Base-by-base conservation (phyloP, 2,888 invertebrate species). In the Notodromas monacha region DNA sequence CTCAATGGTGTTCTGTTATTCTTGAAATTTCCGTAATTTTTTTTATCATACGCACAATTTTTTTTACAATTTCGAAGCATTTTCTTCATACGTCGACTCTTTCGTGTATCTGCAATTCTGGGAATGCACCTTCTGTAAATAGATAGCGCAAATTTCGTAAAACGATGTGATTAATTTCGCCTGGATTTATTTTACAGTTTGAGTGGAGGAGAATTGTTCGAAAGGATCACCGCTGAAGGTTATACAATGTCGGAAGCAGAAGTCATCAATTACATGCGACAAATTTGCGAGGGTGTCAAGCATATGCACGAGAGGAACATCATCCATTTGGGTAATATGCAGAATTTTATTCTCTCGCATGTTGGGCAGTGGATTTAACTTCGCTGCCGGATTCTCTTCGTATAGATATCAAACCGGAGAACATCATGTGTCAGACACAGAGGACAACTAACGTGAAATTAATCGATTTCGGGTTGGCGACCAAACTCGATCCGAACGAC, bases 281-380 rank as follows among this genome's bases (percentile, higher is more conserved):
- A 99, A 55, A 74, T 96, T 34, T 92, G 89, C 50, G 86, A 92
- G 45, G 92, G 73, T 11, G 72, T 99, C 26, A 64, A 73, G 38
- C 86, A 96, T 47, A 96, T 99, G 96, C 96, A 99, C 49, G 96
- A 99, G 44, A 76, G 77, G 57, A 92, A 89, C 53, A 92, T 96
- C 43, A 89, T 96, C 33, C 96, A 99, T 46, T 60, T 99, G 29
- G 67, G 67, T 53, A 50, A 21, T 8, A 21, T 21, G 8, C n/a
- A 8, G 21, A 8, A 21, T 21, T 21, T 21, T 8, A 8, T 21
- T 21, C 6, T 21, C 21, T 6, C n/a, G 6, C 6, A n/a, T 21
- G n/a, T 8, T 21, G n/a, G 21, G 6, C n/a, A 21, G 21, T 21
- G n/a, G n/a, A 8, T 21, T 6, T 6, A 21, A 21, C n/a, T 21